phyloP scores from a whole-genome alignment of 2,888 invertebrate species.

The Amiota communis region DNA sequence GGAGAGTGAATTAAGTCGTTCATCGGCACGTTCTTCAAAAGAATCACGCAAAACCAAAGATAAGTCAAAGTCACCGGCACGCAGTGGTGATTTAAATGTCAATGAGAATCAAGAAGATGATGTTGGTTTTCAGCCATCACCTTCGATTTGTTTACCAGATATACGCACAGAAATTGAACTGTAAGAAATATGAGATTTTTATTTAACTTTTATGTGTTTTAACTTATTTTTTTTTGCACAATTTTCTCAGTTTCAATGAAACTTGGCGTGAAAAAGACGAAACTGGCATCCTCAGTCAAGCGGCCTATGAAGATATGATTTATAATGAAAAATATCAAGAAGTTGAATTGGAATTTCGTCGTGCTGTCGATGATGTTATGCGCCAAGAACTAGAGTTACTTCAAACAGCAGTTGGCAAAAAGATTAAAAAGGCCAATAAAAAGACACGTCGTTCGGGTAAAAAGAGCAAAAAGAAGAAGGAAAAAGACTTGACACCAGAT shows the following conservation, averaged over 20 bases:
- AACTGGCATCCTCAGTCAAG: constrained; percentile 81
- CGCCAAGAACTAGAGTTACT: constrained; percentile 80
- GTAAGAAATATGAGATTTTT: constrained; percentile 70
- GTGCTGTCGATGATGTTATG: constrained; percentile 86
- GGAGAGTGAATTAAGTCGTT: constrained; percentile 86
- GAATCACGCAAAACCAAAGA: constrained; percentile 86
- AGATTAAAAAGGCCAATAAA: constrained; percentile 84
- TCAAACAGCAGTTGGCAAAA: constrained; percentile 80
- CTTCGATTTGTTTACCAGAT: constrained; percentile 83
- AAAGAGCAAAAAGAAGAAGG: constrained; percentile 93
- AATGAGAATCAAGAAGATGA: constrained; percentile 78
- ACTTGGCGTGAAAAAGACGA: constrained; percentile 90
- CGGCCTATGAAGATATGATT: constrained; percentile 87
- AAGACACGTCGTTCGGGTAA: constrained; percentile 86
- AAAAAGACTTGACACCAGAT: constrained; percentile 94
- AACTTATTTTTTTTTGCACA: no score
- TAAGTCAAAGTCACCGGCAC: constrained; percentile 77
- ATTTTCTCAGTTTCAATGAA: constrained; percentile 78
- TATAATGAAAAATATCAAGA: constrained; percentile 86
- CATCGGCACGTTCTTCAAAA: constrained; percentile 83
- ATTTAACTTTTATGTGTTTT: neutral
- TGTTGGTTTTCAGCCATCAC: constrained; percentile 77
- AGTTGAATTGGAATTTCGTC: constrained; percentile 87
- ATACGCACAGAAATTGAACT: constrained; percentile 83
- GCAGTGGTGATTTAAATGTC: constrained; percentile 75